phyloP scores from a whole-genome alignment of 2,888 invertebrate species.

The Siphonodentalium dalli region DNA sequence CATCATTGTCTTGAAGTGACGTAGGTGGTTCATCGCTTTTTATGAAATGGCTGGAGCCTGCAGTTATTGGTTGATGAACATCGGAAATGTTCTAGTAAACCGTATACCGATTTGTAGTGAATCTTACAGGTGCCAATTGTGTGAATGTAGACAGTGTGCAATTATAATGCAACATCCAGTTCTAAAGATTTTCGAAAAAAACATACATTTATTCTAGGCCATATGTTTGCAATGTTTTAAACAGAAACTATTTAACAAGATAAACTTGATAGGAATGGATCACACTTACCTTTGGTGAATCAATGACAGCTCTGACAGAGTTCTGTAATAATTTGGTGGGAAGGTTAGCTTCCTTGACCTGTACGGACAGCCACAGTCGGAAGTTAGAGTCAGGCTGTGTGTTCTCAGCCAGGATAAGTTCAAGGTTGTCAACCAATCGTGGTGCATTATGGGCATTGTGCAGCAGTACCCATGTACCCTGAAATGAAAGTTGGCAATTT shows the following conservation, averaged over 20 bases:
- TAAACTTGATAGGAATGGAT: not conserved
- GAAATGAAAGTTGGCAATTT: not conserved
- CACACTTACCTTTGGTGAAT: constrained; percentile 55
- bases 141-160: no score
- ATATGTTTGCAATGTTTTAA: not conserved
- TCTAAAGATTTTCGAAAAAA: no score
- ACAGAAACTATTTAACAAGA: not conserved
- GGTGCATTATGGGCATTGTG: constrained; percentile 61
- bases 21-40: no score
- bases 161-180: no score
- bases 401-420: constrained; percentile 50
- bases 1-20: no score
- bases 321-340: constrained; percentile 57
- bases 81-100: no score
- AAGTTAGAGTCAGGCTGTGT: constrained; percentile 51
- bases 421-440: constrained; percentile 48
- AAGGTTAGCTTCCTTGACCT: constrained; percentile 34
- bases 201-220: no score
- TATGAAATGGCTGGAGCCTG: no score
- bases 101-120: no score
- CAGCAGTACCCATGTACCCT: constrained; percentile 62
- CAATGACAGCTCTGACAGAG: constrained; percentile 54
- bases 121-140: no score
- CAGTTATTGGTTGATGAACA: no score
- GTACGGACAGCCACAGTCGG: constrained; percentile 58